Conservation (phyloP, 1,140 invertebrate species). For the Drosophila repletoides region DNA sequence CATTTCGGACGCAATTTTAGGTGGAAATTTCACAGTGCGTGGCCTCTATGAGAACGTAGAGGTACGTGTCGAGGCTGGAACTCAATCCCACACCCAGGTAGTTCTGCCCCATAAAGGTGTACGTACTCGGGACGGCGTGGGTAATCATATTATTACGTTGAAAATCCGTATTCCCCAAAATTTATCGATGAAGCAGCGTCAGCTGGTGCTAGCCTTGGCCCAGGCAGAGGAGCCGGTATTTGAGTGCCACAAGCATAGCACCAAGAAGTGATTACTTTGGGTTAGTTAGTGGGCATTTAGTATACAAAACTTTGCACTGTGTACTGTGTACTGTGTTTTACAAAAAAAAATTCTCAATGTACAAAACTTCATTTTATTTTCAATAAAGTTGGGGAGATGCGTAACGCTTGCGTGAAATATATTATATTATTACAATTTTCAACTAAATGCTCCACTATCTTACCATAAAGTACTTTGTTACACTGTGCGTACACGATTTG, state of each 20-base stretch:
- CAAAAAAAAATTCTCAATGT: constrained; percentile 74
- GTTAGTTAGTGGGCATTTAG: background rate
- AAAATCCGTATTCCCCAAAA: constrained; percentile 66
- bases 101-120: constrained; percentile 64
- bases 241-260: constrained; percentile 29
- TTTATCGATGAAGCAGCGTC: constrained; percentile 71
- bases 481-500: no score
- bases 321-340: background rate
- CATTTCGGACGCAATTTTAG: constrained; percentile 68
- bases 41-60: constrained; percentile 69
- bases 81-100: constrained; percentile 65
- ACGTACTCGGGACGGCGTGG: constrained; percentile 40
- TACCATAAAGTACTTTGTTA: no score
- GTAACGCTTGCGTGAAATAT: no score
- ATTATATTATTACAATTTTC: no score
- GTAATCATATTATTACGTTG: constrained; percentile 67
- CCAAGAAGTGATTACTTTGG: constrained; percentile 1
- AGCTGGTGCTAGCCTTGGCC: constrained; percentile 66
- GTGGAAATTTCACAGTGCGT: constrained; percentile 57
- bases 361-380: background rate
- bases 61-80: constrained; percentile 62
- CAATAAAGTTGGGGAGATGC: constrained; percentile 7
- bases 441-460: no score
- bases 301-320: background rate
- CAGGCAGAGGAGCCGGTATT: constrained; percentile 67